phyloP scores from a whole-genome alignment of 2,113 vertebrate species.

The Fulmarus glacialis region DNA sequence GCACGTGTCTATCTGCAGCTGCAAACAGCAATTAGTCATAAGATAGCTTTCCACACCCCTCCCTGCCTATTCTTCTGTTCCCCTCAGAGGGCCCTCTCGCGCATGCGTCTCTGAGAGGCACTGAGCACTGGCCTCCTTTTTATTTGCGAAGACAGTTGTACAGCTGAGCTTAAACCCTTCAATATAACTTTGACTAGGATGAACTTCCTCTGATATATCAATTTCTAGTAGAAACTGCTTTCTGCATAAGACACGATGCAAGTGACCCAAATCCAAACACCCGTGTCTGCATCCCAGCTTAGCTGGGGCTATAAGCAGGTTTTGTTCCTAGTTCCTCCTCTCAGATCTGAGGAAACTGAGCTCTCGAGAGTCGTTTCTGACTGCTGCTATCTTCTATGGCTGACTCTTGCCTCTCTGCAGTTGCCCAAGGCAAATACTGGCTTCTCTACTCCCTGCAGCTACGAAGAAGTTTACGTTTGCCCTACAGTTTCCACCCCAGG shows the following conservation, averaged over 20 bases:
- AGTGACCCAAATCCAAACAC: not conserved
- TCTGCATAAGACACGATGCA: not conserved
- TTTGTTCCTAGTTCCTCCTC: not conserved
- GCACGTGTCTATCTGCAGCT: conserved; percentile 49
- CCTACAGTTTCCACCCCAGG: not conserved
- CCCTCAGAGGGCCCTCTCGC: not conserved
- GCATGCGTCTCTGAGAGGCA: not conserved
- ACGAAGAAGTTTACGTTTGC: not conserved
- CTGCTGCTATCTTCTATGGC: not conserved
- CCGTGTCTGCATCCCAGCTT: not conserved
- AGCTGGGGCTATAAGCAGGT: not conserved
- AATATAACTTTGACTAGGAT: not conserved
- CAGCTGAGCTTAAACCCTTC: not conserved
- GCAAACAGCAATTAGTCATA: conserved; percentile 65
- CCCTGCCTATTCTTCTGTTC: not conserved
- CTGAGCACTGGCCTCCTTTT: not conserved
- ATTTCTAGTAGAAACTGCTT: not conserved
- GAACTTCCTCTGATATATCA: not conserved
- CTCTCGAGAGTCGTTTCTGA: not conserved
- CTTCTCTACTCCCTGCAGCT: not conserved
- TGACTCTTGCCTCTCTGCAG: not conserved
- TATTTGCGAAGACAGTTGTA: not conserved
- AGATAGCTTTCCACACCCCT: conserved; percentile 42
- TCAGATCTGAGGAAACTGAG: not conserved
- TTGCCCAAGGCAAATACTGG: not conserved